Evolutionary conservation across 1,140 invertebrate species (phyloP).

Genomic region (Meloidogyne chitwoodi): DNA sequence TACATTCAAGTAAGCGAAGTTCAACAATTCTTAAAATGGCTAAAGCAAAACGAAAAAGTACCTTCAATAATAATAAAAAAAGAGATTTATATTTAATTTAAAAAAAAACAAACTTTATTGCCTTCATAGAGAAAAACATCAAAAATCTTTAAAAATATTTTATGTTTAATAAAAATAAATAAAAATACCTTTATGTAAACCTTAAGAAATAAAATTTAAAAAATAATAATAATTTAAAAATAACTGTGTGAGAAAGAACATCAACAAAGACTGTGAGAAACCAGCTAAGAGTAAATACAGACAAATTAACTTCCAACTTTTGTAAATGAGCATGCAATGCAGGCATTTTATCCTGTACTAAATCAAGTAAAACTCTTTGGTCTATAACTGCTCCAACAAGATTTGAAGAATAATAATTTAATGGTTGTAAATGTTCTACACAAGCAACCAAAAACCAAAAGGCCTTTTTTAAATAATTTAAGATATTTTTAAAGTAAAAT

Average conservation of each 20-base stretch:
- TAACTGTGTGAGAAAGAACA: conserved; percentile 62
- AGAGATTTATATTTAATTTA: not conserved
- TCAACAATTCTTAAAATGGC: conserved; percentile 65
- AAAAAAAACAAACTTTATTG: conserved; percentile 62
- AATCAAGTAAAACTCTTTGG: conserved; percentile 64
- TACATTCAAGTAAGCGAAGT: conserved; percentile 62
- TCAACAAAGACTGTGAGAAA: conserved; percentile 68
- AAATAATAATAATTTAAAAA: not conserved
- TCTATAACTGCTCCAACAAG: conserved; percentile 66
- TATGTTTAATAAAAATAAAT: not conserved
- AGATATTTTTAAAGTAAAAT: not conserved
- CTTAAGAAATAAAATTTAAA: not conserved
- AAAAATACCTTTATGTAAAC: not conserved
- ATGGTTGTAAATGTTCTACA: conserved; percentile 65
- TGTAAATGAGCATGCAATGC: conserved; percentile 63
- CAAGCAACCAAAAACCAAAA: conserved; percentile 67
- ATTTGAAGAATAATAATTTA: conserved; percentile 64
- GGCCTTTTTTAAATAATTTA: too few relatives aligned
- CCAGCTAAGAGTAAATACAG: conserved; percentile 67
- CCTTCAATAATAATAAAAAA: not conserved
- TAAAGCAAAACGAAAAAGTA: conserved; percentile 65
- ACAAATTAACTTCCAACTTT: conserved; percentile 63
- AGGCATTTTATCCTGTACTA: conserved; percentile 66
- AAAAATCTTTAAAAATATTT: conserved; percentile 65
- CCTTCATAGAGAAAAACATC: conserved; percentile 68